Evolutionary conservation across 1,140 invertebrate genomes (phyloP), one percentile per base, ranked within the genome.

Genomic region (Nephotettix cincticeps): DNA sequence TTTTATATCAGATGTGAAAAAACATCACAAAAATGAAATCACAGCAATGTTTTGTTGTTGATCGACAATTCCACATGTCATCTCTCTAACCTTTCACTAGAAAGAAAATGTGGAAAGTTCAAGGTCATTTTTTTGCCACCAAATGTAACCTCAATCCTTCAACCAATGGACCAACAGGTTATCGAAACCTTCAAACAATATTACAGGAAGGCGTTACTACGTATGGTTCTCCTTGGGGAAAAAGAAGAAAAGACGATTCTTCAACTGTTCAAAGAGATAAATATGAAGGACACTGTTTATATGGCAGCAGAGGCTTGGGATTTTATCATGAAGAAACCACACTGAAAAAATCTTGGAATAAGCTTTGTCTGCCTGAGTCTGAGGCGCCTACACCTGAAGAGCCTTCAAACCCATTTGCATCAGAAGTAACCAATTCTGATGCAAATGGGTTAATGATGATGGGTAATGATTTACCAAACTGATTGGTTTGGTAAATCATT

Each of bases 81-180:
- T 21, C 47, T 21, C 21, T 54, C 47, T n/a, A 43, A 54, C 47
- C 47, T 54, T 54, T 54, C 47, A 21, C 47, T 54, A 11, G 11
- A 65, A 17, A 65, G 63, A 65, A 30, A 65, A 65, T n/a, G 36
- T 65, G 27, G 29, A 3, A 29, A 32, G 63, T 65, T 65, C 36
- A 65, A 65, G 27, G 63, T 65, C 1, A 77, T 79, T 73, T 82
- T 79, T 77, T 72, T 82, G 71, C 79, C 80, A 65, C 78, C 79
- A 73, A 82, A 82, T 69, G 76, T 78, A 47, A 80, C 79, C 65
- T 74, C 80, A 70, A 74, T 79, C 45, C 79, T 82, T 45, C 80
- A 79, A 75, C 76, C 78, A 51, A 73, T 78, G 68, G 75, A 77
- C 72, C 76, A 79, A 74, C 74, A 75, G 1, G 77, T 79, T 1